Conservation (phyloP, 2,888 invertebrate genomes). For the Cetonia aurata region DNA sequence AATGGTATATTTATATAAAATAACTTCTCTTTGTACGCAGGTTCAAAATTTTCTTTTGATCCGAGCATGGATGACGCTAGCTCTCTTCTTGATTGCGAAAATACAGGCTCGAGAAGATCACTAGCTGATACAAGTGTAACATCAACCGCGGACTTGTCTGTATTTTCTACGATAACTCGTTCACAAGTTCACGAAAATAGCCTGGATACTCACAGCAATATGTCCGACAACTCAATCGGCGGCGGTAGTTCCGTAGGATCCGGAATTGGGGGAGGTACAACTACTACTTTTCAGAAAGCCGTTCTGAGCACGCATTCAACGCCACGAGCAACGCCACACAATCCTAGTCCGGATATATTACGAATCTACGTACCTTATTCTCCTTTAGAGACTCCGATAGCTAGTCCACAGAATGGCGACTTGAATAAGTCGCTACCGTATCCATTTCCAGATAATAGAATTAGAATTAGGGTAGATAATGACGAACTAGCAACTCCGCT, state of each 20-base stretch:
- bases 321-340: constrained; percentile 76
- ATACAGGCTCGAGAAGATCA: constrained; percentile 81
- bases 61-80: constrained; percentile 77
- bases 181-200: constrained; percentile 82
- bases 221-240: constrained; percentile 80
- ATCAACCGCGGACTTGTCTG: constrained; percentile 85
- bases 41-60: constrained; percentile 75
- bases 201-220: constrained; percentile 81
- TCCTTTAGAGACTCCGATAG: constrained; percentile 70
- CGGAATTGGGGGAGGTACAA: constrained; percentile 66
- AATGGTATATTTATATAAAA: neutral
- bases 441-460: constrained; percentile 76
- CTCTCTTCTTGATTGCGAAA: constrained; percentile 72
- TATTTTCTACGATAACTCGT: constrained; percentile 79
- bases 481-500: constrained; percentile 77
- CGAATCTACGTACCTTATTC: constrained; percentile 85
- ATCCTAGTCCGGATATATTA: constrained; percentile 79
- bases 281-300: constrained; percentile 67
- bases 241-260: constrained; percentile 66
- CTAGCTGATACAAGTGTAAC: constrained; percentile 87
- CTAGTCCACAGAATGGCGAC: constrained; percentile 68
- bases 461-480: constrained; percentile 78
- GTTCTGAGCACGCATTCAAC: constrained; percentile 71
- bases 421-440: constrained; percentile 67
- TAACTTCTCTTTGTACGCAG: constrained; percentile 59